A percentile compares a stretch with the other conserved stretches of the same genome.
Evolutionary conservation across 2,888 invertebrate genomes (phyloP).

Genomic region (Stegana nigrithorax): DNA sequence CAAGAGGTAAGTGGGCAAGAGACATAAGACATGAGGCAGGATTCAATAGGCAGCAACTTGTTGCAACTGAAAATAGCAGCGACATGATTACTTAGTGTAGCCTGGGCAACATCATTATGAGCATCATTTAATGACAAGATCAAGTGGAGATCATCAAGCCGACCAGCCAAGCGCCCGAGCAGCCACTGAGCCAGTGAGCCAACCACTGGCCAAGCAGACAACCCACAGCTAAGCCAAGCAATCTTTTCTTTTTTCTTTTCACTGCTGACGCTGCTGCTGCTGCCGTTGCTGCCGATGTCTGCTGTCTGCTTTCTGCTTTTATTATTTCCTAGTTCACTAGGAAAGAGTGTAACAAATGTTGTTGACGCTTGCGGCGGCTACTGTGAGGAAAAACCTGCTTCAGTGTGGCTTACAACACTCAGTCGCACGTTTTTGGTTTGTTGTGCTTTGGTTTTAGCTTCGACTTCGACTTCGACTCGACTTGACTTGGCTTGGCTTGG

Average conservation of each 20-base stretch:
- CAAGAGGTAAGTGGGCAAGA: not conserved
- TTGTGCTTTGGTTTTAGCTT: slow-evolving; percentile 26
- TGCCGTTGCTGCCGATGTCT: not conserved
- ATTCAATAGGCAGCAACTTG: not conserved
- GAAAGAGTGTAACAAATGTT: slow-evolving; percentile 47
- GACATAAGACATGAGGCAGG: not conserved
- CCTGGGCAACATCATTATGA: slow-evolving; percentile 43
- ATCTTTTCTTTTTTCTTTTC: not conserved
- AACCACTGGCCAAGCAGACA: slow-evolving; percentile 33
- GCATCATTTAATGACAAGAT: slow-evolving; percentile 64
- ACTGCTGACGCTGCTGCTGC: slow-evolving; percentile 2
- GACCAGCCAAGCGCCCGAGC: too few species aligned
- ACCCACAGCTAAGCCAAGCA: slow-evolving; percentile 12
- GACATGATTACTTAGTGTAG: slow-evolving; percentile 9
- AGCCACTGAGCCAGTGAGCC: slow-evolving; percentile 2
- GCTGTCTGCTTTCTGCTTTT: slow-evolving; percentile 24
- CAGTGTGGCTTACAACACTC: slow-evolving; percentile 35
- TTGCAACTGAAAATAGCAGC: too few species aligned
- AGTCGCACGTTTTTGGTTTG: slow-evolving; percentile 26
- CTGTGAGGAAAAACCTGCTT: slow-evolving; percentile 53
- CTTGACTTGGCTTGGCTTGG: too few species aligned
- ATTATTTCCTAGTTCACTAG: slow-evolving; percentile 17
- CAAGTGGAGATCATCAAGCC: slow-evolving; percentile 51
- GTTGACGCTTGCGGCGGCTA: slow-evolving; percentile 34
- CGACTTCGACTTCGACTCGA: too few species aligned